Evolutionary conservation across 1,140 invertebrate species (phyloP), one percentile per base, ranked within the genome.

Genomic region (Rhagoletis pomonella): DNA sequence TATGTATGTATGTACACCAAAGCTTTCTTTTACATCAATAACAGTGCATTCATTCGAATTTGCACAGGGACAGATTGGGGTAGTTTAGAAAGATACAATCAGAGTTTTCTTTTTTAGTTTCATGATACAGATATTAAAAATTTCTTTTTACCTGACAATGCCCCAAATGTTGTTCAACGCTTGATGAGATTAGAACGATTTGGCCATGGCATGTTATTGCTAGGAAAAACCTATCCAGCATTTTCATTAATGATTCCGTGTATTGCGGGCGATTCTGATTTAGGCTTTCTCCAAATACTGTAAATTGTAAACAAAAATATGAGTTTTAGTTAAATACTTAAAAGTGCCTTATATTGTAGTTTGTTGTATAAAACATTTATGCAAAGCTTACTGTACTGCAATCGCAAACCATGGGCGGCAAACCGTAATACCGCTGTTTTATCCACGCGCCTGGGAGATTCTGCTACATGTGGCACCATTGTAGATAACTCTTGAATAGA

Each of bases 371-470:
- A n/a, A n/a, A n/a, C n/a, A 55, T 55, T 55, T 6, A 6, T 55
- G 12, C 39, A 55, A 10, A n/a, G 19, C 89, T 91, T 89, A 93
- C 92, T 91, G 62, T 93, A 90, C 67, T 92, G 89, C 1, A 93
- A 91, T n/a, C 94, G 90, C 17, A 98, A 92, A 90, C 96, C 97
- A 86, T 97, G 96, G 44, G 97, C 95, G 39, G 97, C 96, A 85
- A 98, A 95, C 77, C 98, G 94, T 7, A 99, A 94, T 3, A 98
- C 96, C 29, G 97, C 97, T 12, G 97, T 98, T 93, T 99, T 99
- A 94, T 99, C 97, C 89, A 98, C 94, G 89, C 96, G 96, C 89
- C 97, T 96, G 0, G 96, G 94, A 88, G 97, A 96, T 90, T 95
- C 95, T 10, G 96, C 95, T 59, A 98, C 96, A 89, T 97, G 96